Percentiles rank a stretch among this genome's conserved stretches.
Evolutionary conservation across 1,140 invertebrate species (phyloP).

Genomic region (Diachasmimorpha longicaudata): DNA sequence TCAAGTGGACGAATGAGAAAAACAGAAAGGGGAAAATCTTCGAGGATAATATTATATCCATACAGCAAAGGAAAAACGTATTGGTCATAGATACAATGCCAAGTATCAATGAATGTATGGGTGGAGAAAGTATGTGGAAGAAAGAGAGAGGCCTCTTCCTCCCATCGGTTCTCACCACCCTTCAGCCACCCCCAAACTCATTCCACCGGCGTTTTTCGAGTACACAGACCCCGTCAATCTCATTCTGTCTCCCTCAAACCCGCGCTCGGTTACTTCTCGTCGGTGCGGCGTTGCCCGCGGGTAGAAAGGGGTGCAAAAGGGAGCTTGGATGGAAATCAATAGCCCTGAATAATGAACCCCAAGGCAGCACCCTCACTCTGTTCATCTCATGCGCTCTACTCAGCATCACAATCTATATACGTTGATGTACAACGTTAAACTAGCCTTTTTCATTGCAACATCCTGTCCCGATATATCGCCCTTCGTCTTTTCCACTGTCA

Average conservation of each 20-base stretch:
- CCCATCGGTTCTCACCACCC: no score
- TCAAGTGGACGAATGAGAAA: not conserved
- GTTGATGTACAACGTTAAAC: not conserved
- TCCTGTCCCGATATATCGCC: not conserved
- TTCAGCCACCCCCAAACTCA: no score
- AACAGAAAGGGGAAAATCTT: not conserved
- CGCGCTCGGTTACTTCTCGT: slow-evolving; percentile 35
- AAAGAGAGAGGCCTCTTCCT: not conserved
- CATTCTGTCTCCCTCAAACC: slow-evolving; percentile 34
- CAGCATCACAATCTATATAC: slow-evolving; percentile 7
- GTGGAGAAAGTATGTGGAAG: slow-evolving; percentile 7
- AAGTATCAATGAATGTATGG: slow-evolving; percentile 9
- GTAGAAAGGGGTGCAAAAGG: slow-evolving; percentile 41
- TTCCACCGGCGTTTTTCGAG: not conserved
- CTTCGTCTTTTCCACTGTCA: no score
- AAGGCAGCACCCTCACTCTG: slow-evolving; percentile 47
- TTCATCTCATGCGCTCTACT: slow-evolving; percentile 3
- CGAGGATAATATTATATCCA: not conserved
- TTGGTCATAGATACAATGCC: not conserved
- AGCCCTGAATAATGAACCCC: slow-evolving; percentile 62
- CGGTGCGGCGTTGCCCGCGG: slow-evolving; percentile 41
- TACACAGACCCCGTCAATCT: slow-evolving; percentile 31
- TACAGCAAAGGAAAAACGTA: not conserved
- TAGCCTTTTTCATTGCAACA: not conserved
- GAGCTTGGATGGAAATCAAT: slow-evolving; percentile 60